Evolutionary conservation across 1,140 invertebrate species (phyloP).

Genomic region (Ctenoplectra terminalis): DNA sequence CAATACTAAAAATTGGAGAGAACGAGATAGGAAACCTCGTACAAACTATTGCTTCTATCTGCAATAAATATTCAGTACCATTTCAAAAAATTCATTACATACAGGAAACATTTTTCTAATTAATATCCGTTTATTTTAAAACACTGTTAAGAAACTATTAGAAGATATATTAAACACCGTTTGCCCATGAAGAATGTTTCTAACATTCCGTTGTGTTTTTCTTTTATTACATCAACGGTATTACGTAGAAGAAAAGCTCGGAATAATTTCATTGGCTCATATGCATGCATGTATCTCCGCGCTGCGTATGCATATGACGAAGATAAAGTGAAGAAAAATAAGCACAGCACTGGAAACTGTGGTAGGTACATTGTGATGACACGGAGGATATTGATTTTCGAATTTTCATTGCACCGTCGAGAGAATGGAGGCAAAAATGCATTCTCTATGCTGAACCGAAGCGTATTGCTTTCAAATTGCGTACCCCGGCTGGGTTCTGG

Average conservation of each 20-base stretch:
- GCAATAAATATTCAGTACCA: too few relatives aligned
- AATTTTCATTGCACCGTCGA: slow-evolving; percentile 62
- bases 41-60: too few relatives aligned
- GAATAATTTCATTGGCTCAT: background rate
- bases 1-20: too few relatives aligned
- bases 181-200: too few relatives aligned
- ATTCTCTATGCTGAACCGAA: slow-evolving; percentile 30
- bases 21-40: too few relatives aligned
- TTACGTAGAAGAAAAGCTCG: background rate
- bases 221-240: background rate
- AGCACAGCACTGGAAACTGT: slow-evolving; percentile 51
- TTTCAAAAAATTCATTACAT: too few relatives aligned
- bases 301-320: background rate
- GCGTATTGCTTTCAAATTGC: slow-evolving; percentile 48
- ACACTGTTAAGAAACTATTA: too few relatives aligned
- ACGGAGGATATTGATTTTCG: slow-evolving; percentile 64
- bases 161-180: too few relatives aligned
- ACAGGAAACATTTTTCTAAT: too few relatives aligned
- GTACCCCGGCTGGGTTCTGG: background rate
- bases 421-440: slow-evolving; percentile 50
- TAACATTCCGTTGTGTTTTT: too few relatives aligned
- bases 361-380: slow-evolving; percentile 56
- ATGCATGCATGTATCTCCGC: background rate
- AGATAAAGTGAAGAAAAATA: slow-evolving; percentile 57
- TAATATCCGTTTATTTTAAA: too few relatives aligned